phyloP scores from a whole-genome alignment of 2,888 invertebrate species.

The Machimus rusticus region DNA sequence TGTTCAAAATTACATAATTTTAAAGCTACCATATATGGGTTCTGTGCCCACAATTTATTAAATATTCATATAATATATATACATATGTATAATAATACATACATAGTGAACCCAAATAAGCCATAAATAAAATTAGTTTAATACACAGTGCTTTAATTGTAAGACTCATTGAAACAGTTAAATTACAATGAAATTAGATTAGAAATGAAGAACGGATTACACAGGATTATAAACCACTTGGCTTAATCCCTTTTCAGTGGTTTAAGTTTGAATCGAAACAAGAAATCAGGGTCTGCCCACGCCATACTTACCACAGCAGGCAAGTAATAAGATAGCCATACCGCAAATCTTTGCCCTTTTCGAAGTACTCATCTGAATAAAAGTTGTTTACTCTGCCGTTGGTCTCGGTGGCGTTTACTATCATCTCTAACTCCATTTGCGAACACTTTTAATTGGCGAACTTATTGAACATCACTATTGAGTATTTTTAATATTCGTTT shows the following conservation, averaged over 20 bases:
- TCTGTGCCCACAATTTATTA: no score
- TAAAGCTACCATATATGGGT: no score
- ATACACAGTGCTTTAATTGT: neutral
- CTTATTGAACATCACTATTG: neutral
- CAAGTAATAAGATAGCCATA: constrained; percentile 8
- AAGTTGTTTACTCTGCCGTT: neutral
- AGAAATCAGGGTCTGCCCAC: neutral
- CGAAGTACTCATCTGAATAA: constrained; percentile 31
- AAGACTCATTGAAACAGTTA: neutral
- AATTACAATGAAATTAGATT: neutral
- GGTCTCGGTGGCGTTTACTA: neutral
- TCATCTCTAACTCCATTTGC: neutral
- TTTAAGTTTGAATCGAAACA: neutral
- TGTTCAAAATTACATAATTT: no score
- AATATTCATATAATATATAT: no score
- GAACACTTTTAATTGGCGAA: neutral
- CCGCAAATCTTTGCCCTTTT: constrained; percentile 5
- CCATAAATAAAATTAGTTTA: neutral
- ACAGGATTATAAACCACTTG: neutral
- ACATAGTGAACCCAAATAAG: no score
- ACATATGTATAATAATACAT: no score
- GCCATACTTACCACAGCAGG: neutral
- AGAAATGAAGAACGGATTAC: neutral
- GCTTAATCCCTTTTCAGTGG: neutral
- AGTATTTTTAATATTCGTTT: neutral